Evolutionary conservation across 2,113 vertebrate species (phyloP).

Genomic region (Trochalopteron elliotii): DNA sequence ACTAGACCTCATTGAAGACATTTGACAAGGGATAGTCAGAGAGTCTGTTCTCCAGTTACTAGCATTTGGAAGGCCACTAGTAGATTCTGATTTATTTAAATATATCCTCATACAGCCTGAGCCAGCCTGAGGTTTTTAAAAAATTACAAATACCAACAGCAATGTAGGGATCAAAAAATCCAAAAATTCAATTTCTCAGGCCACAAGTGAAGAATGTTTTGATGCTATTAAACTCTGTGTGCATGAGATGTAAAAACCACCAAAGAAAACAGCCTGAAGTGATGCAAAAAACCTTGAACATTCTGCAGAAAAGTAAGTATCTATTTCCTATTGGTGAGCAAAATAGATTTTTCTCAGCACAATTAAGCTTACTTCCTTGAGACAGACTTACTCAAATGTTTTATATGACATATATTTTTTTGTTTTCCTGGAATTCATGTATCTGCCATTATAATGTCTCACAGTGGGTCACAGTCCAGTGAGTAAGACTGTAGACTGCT

Average conservation of each 20-base stretch:
- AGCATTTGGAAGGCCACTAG: not conserved
- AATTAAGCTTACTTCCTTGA: not conserved
- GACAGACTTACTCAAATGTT: not conserved
- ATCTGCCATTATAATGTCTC: not conserved
- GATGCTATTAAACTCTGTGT: not conserved
- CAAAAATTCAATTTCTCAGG: not conserved
- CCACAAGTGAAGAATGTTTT: not conserved
- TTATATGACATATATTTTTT: not conserved
- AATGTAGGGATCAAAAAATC: not conserved
- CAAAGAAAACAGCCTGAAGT: not conserved
- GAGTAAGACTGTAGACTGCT: not conserved
- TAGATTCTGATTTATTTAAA: not conserved
- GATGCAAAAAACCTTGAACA: not conserved
- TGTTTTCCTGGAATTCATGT: not conserved
- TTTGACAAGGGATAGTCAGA: not conserved
- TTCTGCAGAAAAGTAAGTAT: not conserved
- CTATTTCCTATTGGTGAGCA: not conserved
- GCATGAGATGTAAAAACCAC: not conserved
- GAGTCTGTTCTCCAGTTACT: not conserved
- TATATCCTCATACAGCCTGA: not conserved
- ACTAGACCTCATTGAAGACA: not conserved
- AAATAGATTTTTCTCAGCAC: not conserved
- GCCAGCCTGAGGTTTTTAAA: not conserved
- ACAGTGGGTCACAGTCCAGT: not conserved
- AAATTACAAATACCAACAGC: not conserved